Base-by-base conservation (phyloP, 2,113 vertebrate species). In the Corynorhinus townsendii region DNA sequence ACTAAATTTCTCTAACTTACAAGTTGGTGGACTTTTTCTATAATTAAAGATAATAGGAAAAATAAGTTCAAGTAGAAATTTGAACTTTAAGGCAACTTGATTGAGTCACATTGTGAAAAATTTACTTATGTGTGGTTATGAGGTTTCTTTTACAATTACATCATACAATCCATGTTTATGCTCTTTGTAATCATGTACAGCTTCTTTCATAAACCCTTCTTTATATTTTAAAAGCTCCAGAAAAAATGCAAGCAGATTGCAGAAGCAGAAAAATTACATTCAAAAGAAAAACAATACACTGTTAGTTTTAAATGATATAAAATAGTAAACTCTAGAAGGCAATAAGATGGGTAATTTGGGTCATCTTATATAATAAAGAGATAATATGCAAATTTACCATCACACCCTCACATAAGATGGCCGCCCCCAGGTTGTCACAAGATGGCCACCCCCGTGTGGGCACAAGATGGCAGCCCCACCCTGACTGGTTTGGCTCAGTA, bases 1-100 rank as follows among this genome's bases (percentile, higher is more conserved):
- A 94, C 28, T 1, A 35, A 93, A 88, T 88, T 73, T 93, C 49
- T 83, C 38, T 95, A 88, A 94, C 92, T 95, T 92, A 89, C 14
- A 95, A 77, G n/a, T 68, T 35, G 22, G 40, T 73, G 11, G 14
- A 93, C 86, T 11, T 91, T 85, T 89, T 75, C 11, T 87, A 17
- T 81, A 85, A 96, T 93, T 86, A 91, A 93, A 79, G 33, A 59
- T 7, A 94, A n/a, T 26, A 69, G 10, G 91, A 81, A 93, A 94
- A 95, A 69, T 77, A 82, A 81, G 33, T 75, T 89, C 47, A 82
- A 90, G 64, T 76, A 71, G 17, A 86, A 92, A 87, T 95, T 96
- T 40, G 66, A 62, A 28, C 24, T 93, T 66, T 75, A 56, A 80
- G 59, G 19, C 91, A 93, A 64, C 26, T 59, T 38, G 22, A 84